Evolutionary conservation across 2,888 invertebrate species (phyloP).

Genomic region (Tyria jacobaeae): DNA sequence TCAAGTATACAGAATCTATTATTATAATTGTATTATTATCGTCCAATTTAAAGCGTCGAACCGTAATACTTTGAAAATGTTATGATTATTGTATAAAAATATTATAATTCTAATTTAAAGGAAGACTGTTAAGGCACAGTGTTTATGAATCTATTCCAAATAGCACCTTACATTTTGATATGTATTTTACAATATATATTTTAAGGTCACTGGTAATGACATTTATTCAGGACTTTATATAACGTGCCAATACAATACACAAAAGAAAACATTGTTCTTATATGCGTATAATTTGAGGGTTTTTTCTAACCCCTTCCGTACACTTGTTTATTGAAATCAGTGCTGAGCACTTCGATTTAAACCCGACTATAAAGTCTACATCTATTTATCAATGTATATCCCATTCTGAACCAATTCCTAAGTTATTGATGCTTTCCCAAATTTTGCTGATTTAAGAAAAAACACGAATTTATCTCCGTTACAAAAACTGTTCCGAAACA

Average conservation of each 20-base stretch:
- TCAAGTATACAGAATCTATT: constrained; percentile 50
- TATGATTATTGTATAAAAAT: constrained; percentile 49
- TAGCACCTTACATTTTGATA: constrained; percentile 66
- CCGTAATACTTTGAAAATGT: constrained; percentile 77
- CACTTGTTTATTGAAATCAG: background rate
- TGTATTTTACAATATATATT: constrained; percentile 33
- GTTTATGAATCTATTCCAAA: constrained; percentile 50
- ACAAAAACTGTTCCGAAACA: background rate
- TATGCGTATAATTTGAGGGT: background rate
- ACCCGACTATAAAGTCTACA: too few species aligned
- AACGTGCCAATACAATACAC: background rate
- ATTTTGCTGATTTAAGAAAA: background rate
- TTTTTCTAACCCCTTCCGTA: background rate
- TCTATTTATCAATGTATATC: too few species aligned
- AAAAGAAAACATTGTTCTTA: constrained; percentile 1
- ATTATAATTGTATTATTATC: constrained; percentile 60
- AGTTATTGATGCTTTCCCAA: background rate
- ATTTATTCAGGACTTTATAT: constrained; percentile 1
- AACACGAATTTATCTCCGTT: too few species aligned
- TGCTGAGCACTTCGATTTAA: too few species aligned
- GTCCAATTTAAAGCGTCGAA: constrained; percentile 82
- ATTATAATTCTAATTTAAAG: constrained; percentile 59
- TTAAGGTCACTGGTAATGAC: constrained; percentile 44
- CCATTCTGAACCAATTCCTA: background rate
- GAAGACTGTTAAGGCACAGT: constrained; percentile 79